Evolutionary conservation across 2,888 invertebrate species (phyloP).

Genomic region (Macrophya alboannulata): DNA sequence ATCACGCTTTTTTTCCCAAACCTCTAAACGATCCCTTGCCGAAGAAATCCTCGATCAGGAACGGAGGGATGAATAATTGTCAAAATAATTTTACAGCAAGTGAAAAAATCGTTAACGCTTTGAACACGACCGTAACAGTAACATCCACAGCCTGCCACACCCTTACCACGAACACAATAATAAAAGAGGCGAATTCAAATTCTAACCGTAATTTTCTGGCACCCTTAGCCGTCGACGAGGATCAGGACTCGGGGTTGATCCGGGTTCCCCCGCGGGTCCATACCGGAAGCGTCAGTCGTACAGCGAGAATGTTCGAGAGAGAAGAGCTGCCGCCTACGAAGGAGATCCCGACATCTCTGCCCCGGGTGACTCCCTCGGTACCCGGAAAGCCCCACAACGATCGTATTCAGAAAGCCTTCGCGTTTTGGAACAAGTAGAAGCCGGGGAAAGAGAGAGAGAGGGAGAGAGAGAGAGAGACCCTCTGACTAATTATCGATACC

Average conservation of each 20-base stretch:
- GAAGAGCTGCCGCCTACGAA: constrained; percentile 65
- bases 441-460: too few relatives aligned
- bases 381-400: constrained; percentile 70
- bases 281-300: constrained; percentile 77
- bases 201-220: constrained; percentile 50
- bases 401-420: constrained; percentile 79
- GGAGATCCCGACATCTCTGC: constrained; percentile 59
- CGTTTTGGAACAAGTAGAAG: constrained; percentile 79
- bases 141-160: neutral
- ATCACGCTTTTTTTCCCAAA: neutral
- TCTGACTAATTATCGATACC: neutral
- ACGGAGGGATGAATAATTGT: neutral
- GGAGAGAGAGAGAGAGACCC: too few relatives aligned
- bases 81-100: too few relatives aligned
- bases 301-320: constrained; percentile 76
- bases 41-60: neutral
- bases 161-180: neutral
- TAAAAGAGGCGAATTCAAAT: neutral
- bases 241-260: constrained; percentile 73
- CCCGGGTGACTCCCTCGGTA: constrained; percentile 61
- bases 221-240: constrained; percentile 65
- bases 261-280: constrained; percentile 68
- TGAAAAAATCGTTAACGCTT: neutral
- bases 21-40: neutral
- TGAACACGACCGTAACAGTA: neutral